These are phyloP conservation scores for Zosterops lateralis DNA, from an alignment of 2,113 vertebrate genomes.

Conservation along the genomic window DNA sequence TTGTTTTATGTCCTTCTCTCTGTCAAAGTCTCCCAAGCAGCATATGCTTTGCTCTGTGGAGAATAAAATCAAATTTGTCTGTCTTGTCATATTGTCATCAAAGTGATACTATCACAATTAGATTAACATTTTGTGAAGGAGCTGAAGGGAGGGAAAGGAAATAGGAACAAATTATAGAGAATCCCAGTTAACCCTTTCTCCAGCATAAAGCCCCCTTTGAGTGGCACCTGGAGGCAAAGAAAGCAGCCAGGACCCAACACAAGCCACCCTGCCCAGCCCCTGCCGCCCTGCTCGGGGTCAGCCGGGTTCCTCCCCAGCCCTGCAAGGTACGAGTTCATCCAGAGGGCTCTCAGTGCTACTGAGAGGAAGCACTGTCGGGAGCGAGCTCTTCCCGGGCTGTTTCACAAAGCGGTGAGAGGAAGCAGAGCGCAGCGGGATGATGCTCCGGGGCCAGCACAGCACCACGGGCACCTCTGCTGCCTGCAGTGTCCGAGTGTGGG, in stretches of 20 bases:
- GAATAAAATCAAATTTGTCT: slow-evolving; percentile 93
- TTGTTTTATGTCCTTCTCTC: slow-evolving; percentile 86
- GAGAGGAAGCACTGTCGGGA: slow-evolving; percentile 5
- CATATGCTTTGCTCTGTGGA: slow-evolving; percentile 88
- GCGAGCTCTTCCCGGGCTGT: not conserved
- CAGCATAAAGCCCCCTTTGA: not conserved
- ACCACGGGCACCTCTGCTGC: too few species aligned
- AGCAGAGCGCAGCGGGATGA: not conserved
- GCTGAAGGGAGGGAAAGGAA: slow-evolving; percentile 79
- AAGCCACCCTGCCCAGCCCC: slow-evolving; percentile 24
- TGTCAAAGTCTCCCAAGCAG: slow-evolving; percentile 84
- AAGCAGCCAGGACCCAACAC: slow-evolving; percentile 29
- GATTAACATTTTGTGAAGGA: slow-evolving; percentile 89
- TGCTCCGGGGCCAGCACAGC: not conserved
- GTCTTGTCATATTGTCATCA: slow-evolving; percentile 92
- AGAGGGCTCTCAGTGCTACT: slow-evolving; percentile 23
- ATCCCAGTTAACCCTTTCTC: slow-evolving; percentile 79
- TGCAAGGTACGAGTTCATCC: slow-evolving; percentile 23
- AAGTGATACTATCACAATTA: slow-evolving; percentile 91
- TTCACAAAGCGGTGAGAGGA: not conserved
- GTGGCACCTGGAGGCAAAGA: slow-evolving; percentile 32
- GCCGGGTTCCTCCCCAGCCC: slow-evolving; percentile 27
- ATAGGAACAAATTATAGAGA: slow-evolving; percentile 74
- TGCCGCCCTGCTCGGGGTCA: slow-evolving; percentile 35
- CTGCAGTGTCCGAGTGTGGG: not conserved